Percentiles rank a stretch among this genome's conserved stretches.
Conservation (phyloP, 1,140 invertebrate species). For the Pseudomyrmex sp. region DNA sequence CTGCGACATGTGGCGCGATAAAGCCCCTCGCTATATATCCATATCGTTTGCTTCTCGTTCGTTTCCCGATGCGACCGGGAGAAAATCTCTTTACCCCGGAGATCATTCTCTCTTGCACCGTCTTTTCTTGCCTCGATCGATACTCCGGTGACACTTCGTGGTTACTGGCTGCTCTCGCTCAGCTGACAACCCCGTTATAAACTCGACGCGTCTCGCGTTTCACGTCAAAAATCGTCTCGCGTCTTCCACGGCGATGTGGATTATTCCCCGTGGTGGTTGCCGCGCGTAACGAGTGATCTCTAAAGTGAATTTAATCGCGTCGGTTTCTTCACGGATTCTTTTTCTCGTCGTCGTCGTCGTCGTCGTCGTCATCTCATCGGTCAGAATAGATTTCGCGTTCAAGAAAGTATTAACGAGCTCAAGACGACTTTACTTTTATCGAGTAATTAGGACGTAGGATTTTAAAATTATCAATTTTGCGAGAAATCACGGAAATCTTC, state of each 20-base stretch:
- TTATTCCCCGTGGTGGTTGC: no score
- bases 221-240: background rate
- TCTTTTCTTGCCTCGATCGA: slow-evolving; percentile 12
- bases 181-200: background rate
- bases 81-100: slow-evolving; percentile 26
- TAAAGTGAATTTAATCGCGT: background rate
- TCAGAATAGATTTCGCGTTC: background rate
- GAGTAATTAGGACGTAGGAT: no score
- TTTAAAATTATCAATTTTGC: no score
- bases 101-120: background rate
- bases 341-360: background rate
- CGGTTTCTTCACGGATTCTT: background rate
- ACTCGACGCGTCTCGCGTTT: background rate
- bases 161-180: background rate
- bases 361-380: no score
- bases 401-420: background rate
- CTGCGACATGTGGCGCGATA: background rate
- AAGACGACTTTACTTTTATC: no score
- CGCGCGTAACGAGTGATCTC: background rate
- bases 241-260: background rate
- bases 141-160: slow-evolving; percentile 19
- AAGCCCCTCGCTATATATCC: background rate
- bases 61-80: background rate
- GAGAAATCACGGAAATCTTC: no score
- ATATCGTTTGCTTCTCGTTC: background rate